Evolutionary conservation across 2,888 invertebrate species (phyloP), one percentile per base, ranked within the genome.

Genomic region (Linnaemya vulpina): DNA sequence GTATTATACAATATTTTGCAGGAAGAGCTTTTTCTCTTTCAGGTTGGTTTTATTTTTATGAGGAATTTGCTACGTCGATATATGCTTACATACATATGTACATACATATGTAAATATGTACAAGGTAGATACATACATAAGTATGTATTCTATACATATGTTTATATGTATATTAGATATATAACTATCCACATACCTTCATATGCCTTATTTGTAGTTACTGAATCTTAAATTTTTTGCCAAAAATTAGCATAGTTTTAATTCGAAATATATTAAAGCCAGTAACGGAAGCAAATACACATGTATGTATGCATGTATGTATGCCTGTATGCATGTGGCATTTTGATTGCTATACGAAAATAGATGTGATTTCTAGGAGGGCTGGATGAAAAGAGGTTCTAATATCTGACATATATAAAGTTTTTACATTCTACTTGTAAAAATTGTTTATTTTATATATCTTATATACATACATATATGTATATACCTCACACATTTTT

Each of bases 271-370:
- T 58, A n/a, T 38, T n/a, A 53, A 78, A 70, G 70, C 53, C 70
- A 62, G 53, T 60, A 67, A 67, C 65, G 80, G 80, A 73, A 79
- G 73, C 58, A 65, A 53, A 55, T 67, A 38, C 73, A 35, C 53
- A 40, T 11, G 30, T 40, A 40, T 40, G 11, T 40, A 40, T 51
- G 20, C 22, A 20, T n/a, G 22, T 53, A 22, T 53, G 22, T 53
- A 51, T 30, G 53, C 11, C 13, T 20, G 22, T 49, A 35, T 40
- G 38, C 3, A 40, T 40, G 40, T 46, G 5, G n/a, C 46, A 46
- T 46, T 38, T n/a, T 53, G 10, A 10, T 11, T 20, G 11, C 51
- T 46, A 3, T 53, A 53, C 22, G 17, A 51, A 51, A 20, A 11
- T 11, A 53, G 3, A 22, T 53, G 22, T 11, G 22, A 53, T 53